Conservation (phyloP, 2,113 vertebrate genomes). For the Origma solitaria region DNA sequence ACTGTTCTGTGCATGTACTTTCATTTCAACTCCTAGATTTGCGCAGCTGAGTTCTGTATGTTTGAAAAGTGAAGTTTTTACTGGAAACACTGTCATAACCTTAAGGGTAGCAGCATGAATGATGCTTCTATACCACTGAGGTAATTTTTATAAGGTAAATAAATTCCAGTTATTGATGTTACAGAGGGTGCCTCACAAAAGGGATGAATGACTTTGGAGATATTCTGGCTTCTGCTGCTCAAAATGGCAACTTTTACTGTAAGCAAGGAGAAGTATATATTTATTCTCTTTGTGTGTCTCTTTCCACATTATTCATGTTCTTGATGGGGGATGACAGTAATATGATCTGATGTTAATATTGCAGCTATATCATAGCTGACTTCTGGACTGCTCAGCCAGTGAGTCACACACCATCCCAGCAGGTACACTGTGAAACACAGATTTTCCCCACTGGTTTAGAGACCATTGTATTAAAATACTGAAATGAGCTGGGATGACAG, state of each 20-base stretch:
- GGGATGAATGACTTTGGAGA: not conserved
- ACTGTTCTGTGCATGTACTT: fast-evolving
- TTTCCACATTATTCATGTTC: constrained; percentile 31
- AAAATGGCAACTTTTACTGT: not conserved
- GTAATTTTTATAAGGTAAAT: constrained; percentile 49
- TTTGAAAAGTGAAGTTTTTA: constrained; percentile 41
- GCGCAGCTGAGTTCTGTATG: constrained; percentile 2
- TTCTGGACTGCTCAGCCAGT: not conserved
- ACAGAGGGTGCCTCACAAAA: not conserved
- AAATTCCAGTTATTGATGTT: constrained; percentile 16
- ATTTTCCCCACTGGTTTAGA: constrained; percentile 19
- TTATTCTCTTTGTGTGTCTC: not conserved
- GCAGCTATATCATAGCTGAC: not conserved
- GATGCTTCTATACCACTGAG: not conserved
- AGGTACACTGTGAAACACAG: not conserved
- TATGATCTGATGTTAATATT: not conserved
- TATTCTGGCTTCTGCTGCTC: not conserved
- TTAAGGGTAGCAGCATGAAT: not conserved
- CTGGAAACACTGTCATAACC: constrained; percentile 16
- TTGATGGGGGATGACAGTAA: constrained; percentile 7
- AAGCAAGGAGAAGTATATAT: not conserved
- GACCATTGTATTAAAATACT: not conserved
- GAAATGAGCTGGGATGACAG: not conserved
- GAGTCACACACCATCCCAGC: not conserved
- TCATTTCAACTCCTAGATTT: not conserved